Evolutionary conservation across 2,888 invertebrate species (phyloP), one percentile per base, ranked within the genome.

Genomic region (Cephus pygmeus): DNA sequence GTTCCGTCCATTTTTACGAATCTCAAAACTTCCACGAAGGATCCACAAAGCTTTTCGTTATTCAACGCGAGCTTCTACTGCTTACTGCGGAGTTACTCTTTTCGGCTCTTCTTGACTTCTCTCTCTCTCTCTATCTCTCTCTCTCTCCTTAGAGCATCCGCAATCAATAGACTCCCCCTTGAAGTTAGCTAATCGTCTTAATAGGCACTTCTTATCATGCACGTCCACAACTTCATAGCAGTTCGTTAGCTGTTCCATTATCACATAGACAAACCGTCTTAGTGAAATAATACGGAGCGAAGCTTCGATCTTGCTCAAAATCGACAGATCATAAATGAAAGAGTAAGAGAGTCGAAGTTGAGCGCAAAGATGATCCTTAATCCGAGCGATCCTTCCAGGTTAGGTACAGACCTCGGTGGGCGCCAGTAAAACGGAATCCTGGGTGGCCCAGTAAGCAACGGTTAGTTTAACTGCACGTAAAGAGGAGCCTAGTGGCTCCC

Each of bases 1-100:
- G 36, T 71, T 35, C 73, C n/a, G 31, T 81, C 79, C 79, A 84
- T 85, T 86, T 78, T 83, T 83, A 78, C 81, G 81, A 83, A 82
- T 83, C 80, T 73, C 69, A 73, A 56, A 83, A 81, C 78, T 77
- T 82, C 73, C 77, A 79, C 79, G 75, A 82, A 81, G 80, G 80
- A 77, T 81, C 76, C 78, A 9, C 56, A 23, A 56, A 23, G 56
- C 56, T 23, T 23, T 56, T 56, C 56, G 56, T 56, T 56, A 56
- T 73, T 40, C 35, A 73, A 71, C 56, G 56, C 56, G 2, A 56
- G 56, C 56, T 9, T 56, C 56, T 23, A 56, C 56, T 56, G 56
- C 56, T 56, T 56, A 23, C 56, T 56, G 56, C 15, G 23, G 9
- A 56, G 23, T 56, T 56, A 56, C 56, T 56, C 56, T 23, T 23